Evolutionary conservation across 2,797 vertebrate genomes (phyloP), one percentile per base, ranked within the genome.

Genomic region (Silurus aristotelis): DNA sequence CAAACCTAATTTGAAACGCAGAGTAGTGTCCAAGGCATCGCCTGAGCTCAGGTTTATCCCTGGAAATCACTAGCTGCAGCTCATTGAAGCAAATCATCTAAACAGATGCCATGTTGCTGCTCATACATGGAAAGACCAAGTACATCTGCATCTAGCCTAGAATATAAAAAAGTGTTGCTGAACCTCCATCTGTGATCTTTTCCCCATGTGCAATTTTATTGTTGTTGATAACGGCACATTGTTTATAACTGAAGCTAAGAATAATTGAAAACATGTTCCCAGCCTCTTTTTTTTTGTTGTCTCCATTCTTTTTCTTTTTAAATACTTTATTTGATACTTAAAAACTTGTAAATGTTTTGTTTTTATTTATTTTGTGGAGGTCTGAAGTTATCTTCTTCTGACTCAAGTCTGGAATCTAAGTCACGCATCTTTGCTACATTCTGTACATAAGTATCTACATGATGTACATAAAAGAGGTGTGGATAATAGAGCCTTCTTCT

Each of bases 81-180:
- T 89, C 82, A 89, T 25, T 3, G 66, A 87, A 56, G 66, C 75
- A 84, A 79, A 79, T 38, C 38, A 38, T 38, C 38, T 38, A 17
- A 89, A 83, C 79, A 86, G 87, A 88, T 89, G 84, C 73, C 84
- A 85, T 14, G 84, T 86, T 88, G 61, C 75, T 80, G 87, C 86
- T 46, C 83, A 78, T 72, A 89, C 73, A 80, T 19, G 27, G 63
- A 58, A 90, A 84, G 70, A 89, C 46, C 7, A 88, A 84, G 31
- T 87, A 88, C 56, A 85, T 88, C 73, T 90, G 87, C 86, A 86
- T 89, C 38, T 63, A 63, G 38, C 20, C 22, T 63, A 31, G 56
- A 27, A 56, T 60, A 20, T 27, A 4, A n/a, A 14, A 7, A 1
- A 10, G 58, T 63, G 60, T 4, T 61, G 56, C 20, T 63, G 20